A percentile compares a stretch with the other conserved stretches of the same genome.
phyloP scores from a whole-genome alignment of 2,797 vertebrate species.

The Rhabdophis nuchalis region DNA sequence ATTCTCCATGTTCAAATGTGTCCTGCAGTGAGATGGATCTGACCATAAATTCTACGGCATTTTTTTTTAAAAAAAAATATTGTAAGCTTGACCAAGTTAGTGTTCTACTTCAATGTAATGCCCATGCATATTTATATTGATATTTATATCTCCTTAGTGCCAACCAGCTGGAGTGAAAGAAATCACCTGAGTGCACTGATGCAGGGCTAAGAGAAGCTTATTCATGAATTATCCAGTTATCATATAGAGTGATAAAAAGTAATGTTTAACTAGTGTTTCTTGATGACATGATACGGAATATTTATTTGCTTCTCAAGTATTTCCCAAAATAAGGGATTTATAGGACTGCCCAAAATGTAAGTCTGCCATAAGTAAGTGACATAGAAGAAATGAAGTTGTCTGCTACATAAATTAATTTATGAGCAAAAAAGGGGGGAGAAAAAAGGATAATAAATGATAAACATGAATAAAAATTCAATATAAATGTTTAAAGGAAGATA shows the following conservation, averaged over 20 bases:
- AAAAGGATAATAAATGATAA: not conserved
- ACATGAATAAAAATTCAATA: not conserved
- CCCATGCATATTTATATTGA: fast-evolving
- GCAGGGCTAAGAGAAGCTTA: not conserved
- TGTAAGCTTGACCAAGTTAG: not conserved
- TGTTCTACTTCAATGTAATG: slow-evolving; percentile 1
- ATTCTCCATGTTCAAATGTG: not conserved
- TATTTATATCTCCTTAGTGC: not conserved
- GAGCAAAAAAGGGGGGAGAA: not conserved
- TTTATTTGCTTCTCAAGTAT: slow-evolving; percentile 1
- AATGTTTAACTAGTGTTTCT: slow-evolving; percentile 43
- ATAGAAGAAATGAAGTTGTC: not conserved
- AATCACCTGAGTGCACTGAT: not conserved
- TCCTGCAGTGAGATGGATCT: not conserved
- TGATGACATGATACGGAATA: slow-evolving; percentile 5
- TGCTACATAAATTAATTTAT: not conserved
- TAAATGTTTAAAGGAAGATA: not conserved
- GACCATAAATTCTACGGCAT: not conserved
- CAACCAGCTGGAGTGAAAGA: not conserved
- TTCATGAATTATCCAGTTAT: not conserved
- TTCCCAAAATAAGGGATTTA: not conserved
- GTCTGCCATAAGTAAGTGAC: not conserved
- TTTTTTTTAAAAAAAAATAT: not conserved
- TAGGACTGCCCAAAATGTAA: not conserved
- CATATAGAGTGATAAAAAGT: slow-evolving; percentile 16